Base-by-base conservation (phyloP, 2,888 invertebrate species). In the Hydrotaea cyrtoneurina region DNA sequence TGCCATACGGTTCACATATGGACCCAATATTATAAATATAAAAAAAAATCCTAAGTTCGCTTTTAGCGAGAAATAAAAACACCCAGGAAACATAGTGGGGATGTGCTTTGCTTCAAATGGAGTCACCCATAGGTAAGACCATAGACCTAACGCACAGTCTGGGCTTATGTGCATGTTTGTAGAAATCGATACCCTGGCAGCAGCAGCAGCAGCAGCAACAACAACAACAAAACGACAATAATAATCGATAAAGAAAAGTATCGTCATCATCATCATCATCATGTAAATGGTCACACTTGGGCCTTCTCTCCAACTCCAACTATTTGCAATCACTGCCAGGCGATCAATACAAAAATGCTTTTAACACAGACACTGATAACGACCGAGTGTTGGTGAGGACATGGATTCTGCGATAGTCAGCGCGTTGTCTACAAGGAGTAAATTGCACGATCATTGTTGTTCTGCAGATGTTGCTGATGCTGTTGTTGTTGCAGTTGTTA, bases 301-400 rank as follows among this genome's bases (percentile, higher is more conserved):
- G 46, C 21, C 46, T n/a, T n/a, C n/a, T 69, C 31, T n/a, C n/a
- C 31, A 62, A 62, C 62, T n/a, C 13, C 11, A 23, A 46, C 69
- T 69, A 69, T 69, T 69, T 69, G 17, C 43, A 69, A 69, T 69
- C 69, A 71, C 59, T 43, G 66, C 69, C 36, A 23, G 21, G 74
- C 75, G 69, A 75, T 76, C 76, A 72, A 72, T 76, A 62, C 57
- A 75, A 80, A 75, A 80, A 75, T 62, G 69, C 55, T 76, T 64
- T 76, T 80, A 66, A 76, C 76, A 57, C 74, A 50, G 57, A 74
- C 69, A 74, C 80, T 26, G 69, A 80, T 74, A 74, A 75, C 59
- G 69, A 31, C 31, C 31, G 4, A 57, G 50, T 5, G n/a, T 15
- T 31, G 71, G 43, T 23, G 46, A 55, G 23, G 53, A 55, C 50